A percentile compares a stretch with the other conserved stretches of the same genome.
phyloP scores from a whole-genome alignment of 2,888 invertebrate genomes.

The Pachycephus smyrnensis region DNA sequence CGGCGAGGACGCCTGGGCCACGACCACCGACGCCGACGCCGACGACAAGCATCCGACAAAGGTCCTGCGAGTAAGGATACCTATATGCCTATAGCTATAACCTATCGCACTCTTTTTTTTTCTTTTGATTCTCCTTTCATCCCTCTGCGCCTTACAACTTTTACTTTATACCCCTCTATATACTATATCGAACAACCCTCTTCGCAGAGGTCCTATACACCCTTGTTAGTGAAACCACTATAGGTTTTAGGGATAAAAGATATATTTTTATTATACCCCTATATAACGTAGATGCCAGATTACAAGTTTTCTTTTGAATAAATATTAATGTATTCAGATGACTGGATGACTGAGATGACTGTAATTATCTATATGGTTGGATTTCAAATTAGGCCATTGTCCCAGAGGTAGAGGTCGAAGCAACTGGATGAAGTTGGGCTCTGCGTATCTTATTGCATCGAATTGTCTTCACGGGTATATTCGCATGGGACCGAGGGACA shows the following conservation, averaged over 20 bases:
- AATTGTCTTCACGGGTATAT: constrained; percentile 12
- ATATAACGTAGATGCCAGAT: neutral
- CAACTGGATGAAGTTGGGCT: neutral
- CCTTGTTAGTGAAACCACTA: neutral
- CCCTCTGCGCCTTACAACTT: neutral
- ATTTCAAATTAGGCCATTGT: neutral
- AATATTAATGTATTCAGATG: neutral
- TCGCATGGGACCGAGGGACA: constrained; percentile 11
- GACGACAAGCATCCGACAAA: neutral
- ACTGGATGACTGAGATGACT: neutral
- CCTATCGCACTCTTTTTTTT: neutral
- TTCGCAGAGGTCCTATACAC: neutral
- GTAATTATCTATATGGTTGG: neutral
- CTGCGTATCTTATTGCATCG: neutral
- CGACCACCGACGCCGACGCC: neutral
- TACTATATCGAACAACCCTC: neutral
- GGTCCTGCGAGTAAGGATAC: constrained; percentile 3
- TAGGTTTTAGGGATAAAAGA: neutral
- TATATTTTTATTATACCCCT: neutral
- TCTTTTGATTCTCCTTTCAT: neutral
- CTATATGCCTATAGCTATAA: neutral
- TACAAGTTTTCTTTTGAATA: neutral
- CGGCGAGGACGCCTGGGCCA: constrained; percentile 2
- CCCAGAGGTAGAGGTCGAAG: neutral
- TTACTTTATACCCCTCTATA: neutral